Conservation (phyloP, 2,797 vertebrate genomes). For the Podarcis lilfordi region DNA sequence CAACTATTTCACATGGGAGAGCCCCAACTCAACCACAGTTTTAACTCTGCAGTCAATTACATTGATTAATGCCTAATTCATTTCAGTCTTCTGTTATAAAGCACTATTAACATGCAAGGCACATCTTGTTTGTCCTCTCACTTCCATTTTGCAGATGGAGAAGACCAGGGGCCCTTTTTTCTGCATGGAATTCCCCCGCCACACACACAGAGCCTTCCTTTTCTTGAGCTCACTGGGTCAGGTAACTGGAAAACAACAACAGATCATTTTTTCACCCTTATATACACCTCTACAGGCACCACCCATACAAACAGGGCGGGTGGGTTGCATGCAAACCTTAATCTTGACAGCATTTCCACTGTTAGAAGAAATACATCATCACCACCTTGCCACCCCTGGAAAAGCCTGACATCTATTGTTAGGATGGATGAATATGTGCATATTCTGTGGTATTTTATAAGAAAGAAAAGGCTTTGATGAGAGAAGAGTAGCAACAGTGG, state of each 20-base stretch:
- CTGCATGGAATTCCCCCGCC: neutral
- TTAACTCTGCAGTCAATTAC: neutral
- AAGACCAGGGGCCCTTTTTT: neutral
- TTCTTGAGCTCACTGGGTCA: neutral
- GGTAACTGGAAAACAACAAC: neutral
- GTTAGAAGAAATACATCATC: neutral
- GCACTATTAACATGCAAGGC: neutral
- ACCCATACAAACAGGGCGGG: too few relatives aligned
- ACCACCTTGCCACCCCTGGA: too few relatives aligned
- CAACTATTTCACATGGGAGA: neutral
- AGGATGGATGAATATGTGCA: neutral
- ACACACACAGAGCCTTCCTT: neutral
- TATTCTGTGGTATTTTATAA: neutral
- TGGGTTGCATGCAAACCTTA: neutral
- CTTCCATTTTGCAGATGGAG: neutral
- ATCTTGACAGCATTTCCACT: neutral
- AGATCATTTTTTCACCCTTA: neutral
- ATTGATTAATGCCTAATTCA: slow-evolving; percentile 12
- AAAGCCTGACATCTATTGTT: neutral
- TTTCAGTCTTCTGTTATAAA: slow-evolving; percentile 3
- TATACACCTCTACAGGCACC: neutral
- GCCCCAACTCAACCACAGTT: neutral
- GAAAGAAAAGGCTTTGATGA: neutral
- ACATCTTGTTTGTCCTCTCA: slow-evolving; percentile 5
- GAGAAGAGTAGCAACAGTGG: too few relatives aligned